phyloP scores from a whole-genome alignment of 2,113 vertebrate genomes.

The Equus quagga region DNA sequence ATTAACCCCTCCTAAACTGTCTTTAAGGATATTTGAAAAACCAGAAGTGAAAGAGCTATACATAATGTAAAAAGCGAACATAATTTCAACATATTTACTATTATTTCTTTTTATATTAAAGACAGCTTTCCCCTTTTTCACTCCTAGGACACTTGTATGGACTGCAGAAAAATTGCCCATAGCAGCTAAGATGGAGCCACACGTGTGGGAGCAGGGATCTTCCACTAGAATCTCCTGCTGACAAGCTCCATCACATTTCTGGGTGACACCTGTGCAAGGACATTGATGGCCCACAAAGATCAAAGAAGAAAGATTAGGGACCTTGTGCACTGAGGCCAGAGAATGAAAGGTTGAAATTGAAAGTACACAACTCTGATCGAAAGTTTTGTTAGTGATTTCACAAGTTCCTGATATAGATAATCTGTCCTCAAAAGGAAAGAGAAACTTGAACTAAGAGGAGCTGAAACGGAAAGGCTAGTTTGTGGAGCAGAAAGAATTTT shows the following conservation, averaged over 20 bases:
- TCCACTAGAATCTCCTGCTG: background rate
- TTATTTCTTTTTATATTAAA: slow-evolving; percentile 41
- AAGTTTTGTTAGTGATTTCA: background rate
- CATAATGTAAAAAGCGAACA: background rate
- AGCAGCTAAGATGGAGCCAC: background rate
- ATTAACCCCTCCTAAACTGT: slow-evolving; percentile 46
- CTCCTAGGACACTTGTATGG: background rate
- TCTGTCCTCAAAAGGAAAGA: background rate
- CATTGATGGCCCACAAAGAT: background rate
- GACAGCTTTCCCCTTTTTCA: background rate
- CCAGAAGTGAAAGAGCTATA: background rate
- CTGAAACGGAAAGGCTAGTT: background rate
- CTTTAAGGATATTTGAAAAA: slow-evolving; percentile 48
- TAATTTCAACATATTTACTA: background rate
- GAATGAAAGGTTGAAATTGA: background rate
- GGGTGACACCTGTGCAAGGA: background rate
- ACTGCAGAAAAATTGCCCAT: background rate
- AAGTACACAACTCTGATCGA: background rate
- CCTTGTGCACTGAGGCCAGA: background rate
- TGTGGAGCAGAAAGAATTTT: background rate
- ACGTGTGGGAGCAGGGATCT: background rate
- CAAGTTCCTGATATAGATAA: background rate
- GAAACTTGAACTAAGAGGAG: background rate
- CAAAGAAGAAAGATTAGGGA: background rate
- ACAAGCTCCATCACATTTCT: background rate